phyloP scores from a whole-genome alignment of 2,888 invertebrate genomes.

The Sclerodermus sp. region DNA sequence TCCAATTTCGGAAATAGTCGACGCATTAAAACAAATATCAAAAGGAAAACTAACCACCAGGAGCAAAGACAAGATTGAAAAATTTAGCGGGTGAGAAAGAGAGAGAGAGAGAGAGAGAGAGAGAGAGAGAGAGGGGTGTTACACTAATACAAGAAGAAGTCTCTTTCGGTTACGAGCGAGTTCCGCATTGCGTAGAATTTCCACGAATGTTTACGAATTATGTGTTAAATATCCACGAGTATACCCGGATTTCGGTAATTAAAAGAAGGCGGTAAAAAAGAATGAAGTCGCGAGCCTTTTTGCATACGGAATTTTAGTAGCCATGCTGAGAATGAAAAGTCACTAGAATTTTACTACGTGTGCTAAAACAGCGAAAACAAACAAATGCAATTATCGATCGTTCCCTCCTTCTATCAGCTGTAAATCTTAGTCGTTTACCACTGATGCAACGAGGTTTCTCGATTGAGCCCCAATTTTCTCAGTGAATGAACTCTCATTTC shows the following conservation, averaged over 20 bases:
- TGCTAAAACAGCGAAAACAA: constrained; percentile 15
- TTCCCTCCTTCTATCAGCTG: too few species aligned
- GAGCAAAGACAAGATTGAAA: neutral
- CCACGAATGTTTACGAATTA: constrained; percentile 21
- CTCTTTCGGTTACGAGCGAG: constrained; percentile 54
- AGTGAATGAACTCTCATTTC: constrained; percentile 13
- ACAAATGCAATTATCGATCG: constrained; percentile 5
- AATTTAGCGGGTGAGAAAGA: constrained; percentile 17
- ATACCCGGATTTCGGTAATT: constrained; percentile 16
- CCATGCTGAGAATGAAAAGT: constrained; percentile 2
- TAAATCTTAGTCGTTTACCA: too few species aligned
- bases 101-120: constrained; percentile 30
- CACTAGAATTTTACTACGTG: constrained; percentile 15
- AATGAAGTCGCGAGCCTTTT: constrained; percentile 33
- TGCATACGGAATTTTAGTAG: constrained; percentile 3
- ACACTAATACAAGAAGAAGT: constrained; percentile 34
- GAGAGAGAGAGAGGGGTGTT: constrained; percentile 31
- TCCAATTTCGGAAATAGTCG: constrained; percentile 19
- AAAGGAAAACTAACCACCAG: constrained; percentile 7
- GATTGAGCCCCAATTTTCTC: too few species aligned
- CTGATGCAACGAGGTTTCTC: too few species aligned
- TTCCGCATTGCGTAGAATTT: constrained; percentile 48
- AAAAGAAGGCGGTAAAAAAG: constrained; percentile 15
- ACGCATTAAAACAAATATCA: constrained; percentile 1
- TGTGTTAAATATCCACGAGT: constrained; percentile 12